Evolutionary conservation across 2,113 vertebrate species (phyloP).

Genomic region (Xiphophorus hellerii): DNA sequence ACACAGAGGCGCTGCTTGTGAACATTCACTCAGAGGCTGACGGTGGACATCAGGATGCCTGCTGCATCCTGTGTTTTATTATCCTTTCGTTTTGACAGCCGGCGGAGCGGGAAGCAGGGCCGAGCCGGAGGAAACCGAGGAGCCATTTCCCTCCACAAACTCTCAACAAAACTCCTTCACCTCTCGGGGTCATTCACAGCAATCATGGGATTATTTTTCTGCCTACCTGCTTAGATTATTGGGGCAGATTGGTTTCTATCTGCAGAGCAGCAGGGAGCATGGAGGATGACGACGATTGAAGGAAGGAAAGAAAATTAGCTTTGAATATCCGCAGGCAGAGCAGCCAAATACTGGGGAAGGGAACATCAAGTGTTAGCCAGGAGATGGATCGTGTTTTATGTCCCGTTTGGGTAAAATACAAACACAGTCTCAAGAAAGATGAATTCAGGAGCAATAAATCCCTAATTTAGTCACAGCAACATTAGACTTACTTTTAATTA

Average conservation of each 20-base stretch:
- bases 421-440: background rate
- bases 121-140: conserved; percentile 7
- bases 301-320: conserved; percentile 29
- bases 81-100: conserved; percentile 25
- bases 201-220: conserved; percentile 32
- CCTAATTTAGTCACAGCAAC: too few relatives aligned
- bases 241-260: conserved; percentile 39
- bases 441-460: background rate
- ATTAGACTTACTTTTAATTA: background rate
- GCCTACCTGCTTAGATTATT: conserved; percentile 29
- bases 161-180: conserved; percentile 22
- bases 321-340: conserved; percentile 8
- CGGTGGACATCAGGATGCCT: conserved; percentile 26
- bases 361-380: conserved; percentile 27
- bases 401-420: background rate
- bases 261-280: conserved; percentile 1
- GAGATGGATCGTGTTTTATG: conserved; percentile 5
- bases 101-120: conserved; percentile 9
- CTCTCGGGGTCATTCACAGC: conserved; percentile 24
- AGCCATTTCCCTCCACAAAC: conserved; percentile 42
- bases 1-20: conserved; percentile 24
- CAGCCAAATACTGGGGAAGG: conserved; percentile 16
- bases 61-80: conserved; percentile 46
- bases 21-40: background rate
- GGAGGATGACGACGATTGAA: conserved; percentile 2